phyloP scores from a whole-genome alignment of 2,888 invertebrate species.

The Hymenopus coronatus region DNA sequence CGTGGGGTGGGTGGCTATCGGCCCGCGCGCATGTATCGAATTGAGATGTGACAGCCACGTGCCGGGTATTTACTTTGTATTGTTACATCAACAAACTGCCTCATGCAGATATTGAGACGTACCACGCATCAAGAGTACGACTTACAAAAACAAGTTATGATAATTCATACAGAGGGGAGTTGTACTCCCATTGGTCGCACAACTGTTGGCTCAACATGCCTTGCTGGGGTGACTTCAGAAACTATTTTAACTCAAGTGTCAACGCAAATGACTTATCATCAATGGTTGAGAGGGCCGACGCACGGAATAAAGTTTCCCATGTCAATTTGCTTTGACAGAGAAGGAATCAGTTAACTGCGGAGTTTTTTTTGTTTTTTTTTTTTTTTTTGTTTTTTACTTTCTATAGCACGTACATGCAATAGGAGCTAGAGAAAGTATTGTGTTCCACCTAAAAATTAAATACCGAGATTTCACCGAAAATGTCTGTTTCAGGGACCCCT shows the following conservation, averaged over 20 bases:
- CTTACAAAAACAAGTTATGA: not conserved
- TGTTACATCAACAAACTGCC: not conserved
- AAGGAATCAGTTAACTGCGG: too few species aligned
- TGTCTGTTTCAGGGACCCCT: too few species aligned
- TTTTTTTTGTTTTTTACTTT: too few species aligned
- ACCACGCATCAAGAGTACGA: not conserved
- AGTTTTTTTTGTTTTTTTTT: too few species aligned
- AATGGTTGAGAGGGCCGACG: not conserved
- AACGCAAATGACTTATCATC: not conserved
- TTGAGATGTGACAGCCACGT: slow-evolving; percentile 5
- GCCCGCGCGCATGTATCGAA: not conserved
- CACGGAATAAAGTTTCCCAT: too few species aligned
- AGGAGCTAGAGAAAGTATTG: too few species aligned
- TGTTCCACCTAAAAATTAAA: too few species aligned
- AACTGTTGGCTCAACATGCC: not conserved
- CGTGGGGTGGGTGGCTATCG: not conserved
- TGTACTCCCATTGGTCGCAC: not conserved
- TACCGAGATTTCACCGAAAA: too few species aligned
- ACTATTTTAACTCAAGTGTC: not conserved
- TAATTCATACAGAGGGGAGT: not conserved
- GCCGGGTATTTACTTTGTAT: slow-evolving; percentile 4
- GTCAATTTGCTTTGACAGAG: too few species aligned
- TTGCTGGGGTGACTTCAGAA: not conserved
- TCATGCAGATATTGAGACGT: not conserved
- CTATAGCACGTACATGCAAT: too few species aligned